These are phyloP conservation scores for Chrysomela aeneicollis DNA, from an alignment of 2,888 invertebrate species.

Conservation along the genomic window DNA sequence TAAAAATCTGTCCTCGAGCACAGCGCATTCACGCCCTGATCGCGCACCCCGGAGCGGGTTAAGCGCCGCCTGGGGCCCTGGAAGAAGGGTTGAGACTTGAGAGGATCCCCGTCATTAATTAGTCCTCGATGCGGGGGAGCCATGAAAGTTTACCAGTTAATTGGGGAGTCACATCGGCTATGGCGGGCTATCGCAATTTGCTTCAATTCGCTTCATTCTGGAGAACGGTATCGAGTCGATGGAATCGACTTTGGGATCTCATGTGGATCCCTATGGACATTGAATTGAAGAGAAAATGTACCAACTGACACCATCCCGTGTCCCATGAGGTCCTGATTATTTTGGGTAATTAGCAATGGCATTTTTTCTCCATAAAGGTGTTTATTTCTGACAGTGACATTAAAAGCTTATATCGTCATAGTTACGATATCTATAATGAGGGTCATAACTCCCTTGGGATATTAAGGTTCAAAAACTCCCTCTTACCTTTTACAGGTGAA, in stretches of 20 bases:
- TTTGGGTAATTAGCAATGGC: too few species aligned
- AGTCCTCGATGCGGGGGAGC: conserved; percentile 61
- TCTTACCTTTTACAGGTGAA: too few species aligned
- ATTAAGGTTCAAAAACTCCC: too few species aligned
- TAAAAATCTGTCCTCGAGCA: conserved; percentile 17
- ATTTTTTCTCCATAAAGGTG: too few species aligned
- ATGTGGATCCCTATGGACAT: too few species aligned
- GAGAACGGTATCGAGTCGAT: conserved; percentile 23
- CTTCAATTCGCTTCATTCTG: conserved; percentile 47
- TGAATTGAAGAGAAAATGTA: too few species aligned
- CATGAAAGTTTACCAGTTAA: conserved; percentile 64
- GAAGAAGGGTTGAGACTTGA: conserved; percentile 20
- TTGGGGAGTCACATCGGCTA: conserved; percentile 58
- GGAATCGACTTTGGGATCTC: conserved; percentile 24
- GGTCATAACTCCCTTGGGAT: too few species aligned
- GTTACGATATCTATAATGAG: too few species aligned
- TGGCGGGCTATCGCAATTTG: conserved; percentile 55
- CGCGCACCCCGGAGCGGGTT: conserved; percentile 44
- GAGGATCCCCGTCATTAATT: conserved; percentile 58
- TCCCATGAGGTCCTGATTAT: too few species aligned
- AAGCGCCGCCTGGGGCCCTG: conserved; percentile 45
- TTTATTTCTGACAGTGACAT: too few species aligned
- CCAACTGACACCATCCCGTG: too few species aligned
- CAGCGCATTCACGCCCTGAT: conserved; percentile 14
- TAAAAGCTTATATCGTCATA: too few species aligned